Evolutionary conservation across 2,888 invertebrate species (phyloP), one percentile per base, ranked within the genome.

Genomic region (Muscina levida): DNA sequence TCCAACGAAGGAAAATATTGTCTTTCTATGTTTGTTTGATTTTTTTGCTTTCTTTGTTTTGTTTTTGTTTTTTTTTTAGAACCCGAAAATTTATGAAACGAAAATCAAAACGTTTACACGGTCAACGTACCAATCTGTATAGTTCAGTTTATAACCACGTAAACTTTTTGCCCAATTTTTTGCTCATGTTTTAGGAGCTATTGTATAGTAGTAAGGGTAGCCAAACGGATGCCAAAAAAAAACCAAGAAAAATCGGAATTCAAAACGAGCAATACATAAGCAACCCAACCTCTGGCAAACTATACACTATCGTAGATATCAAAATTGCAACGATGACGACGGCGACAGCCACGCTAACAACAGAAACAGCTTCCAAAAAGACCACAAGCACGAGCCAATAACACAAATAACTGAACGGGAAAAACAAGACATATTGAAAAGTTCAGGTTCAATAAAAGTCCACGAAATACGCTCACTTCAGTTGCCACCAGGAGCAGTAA

Each of bases 401-500:
- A 77, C 62, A 77, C 68, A 81, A 77, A 77, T 72, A 75, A 77
- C 74, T 10, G n/a, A 81, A 74, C 56, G 44, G 65, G n/a, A 46
- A 15, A 17, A n/a, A 46, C 17, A 73, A 77, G 74, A 31, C 72
- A 68, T 57, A 75, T 75, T 75, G 77, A 81, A 62, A 81, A 77
- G 81, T 81, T 81, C 81, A 81, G 81, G 81, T 81, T 81, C 81
- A 81, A 77, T 81, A 77, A 72, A 81, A 77, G 74, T 81, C 77
- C 77, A 81, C 81, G 68, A 81, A 81, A 77, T 15, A 37, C 77
- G 77, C 77, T 67, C 15, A 37, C 57, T 31, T 15, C 3, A n/a
- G n/a, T 17, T 15, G 19, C 4, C 22, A 11, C 26, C 19, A 17
- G 53, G 2, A 2, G n/a, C n/a, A n/a, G n/a, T n/a, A n/a, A n/a